Evolutionary conservation across 2,888 invertebrate genomes (phyloP).

Genomic region (Drosophila kambysellisi): DNA sequence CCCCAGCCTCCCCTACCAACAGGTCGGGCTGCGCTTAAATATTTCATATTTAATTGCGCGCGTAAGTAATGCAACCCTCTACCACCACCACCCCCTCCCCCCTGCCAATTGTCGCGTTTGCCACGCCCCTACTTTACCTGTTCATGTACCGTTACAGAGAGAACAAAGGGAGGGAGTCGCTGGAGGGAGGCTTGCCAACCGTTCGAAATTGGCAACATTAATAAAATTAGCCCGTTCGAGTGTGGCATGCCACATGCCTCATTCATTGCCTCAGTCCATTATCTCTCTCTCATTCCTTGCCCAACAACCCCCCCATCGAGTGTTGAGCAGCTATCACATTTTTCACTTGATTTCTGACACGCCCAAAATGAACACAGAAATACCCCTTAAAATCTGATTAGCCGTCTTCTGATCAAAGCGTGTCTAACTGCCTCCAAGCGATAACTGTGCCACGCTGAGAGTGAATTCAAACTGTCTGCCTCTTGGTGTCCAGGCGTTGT

Average conservation of each 20-base stretch:
- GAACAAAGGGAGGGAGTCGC: neutral
- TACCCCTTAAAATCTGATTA: conserved; percentile 71
- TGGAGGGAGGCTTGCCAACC: conserved; percentile 11
- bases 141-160: neutral
- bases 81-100: neutral
- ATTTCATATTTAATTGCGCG: conserved; percentile 82
- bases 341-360: conserved; percentile 52
- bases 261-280: conserved; percentile 4
- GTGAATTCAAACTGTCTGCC: conserved; percentile 36
- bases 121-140: conserved; percentile 41
- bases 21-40: conserved; percentile 53
- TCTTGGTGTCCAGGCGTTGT: conserved; percentile 45
- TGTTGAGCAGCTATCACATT: conserved; percentile 46
- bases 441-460: conserved; percentile 14
- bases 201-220: conserved; percentile 79
- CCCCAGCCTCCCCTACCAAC: neutral
- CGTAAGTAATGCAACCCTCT: conserved; percentile 66
- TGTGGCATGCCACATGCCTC: conserved; percentile 31
- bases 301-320: conserved; percentile 10
- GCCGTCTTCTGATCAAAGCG: conserved; percentile 63
- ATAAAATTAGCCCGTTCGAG: conserved; percentile 75
- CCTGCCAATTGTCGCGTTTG: neutral
- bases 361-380: conserved; percentile 17
- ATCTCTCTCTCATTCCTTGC: conserved; percentile 1
- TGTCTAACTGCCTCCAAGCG: conserved; percentile 19